phyloP scores from a whole-genome alignment of 2,888 invertebrate genomes.

The Sympetrum striolatum region DNA sequence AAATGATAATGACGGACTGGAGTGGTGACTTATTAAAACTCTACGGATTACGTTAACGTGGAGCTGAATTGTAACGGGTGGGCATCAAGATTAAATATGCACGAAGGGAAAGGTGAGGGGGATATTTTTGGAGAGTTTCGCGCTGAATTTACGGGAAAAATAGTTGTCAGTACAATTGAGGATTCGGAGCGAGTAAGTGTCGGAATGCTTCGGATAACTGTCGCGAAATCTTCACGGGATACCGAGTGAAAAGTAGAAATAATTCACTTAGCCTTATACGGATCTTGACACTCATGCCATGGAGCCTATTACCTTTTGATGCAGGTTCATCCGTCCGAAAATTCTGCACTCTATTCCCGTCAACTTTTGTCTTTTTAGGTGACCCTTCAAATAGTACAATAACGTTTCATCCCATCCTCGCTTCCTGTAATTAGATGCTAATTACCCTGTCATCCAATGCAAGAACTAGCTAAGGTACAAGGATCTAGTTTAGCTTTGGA shows the following conservation, averaged over 20 bases:
- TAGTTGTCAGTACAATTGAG: not conserved
- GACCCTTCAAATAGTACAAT: no score
- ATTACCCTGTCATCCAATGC: no score
- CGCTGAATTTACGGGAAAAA: not conserved
- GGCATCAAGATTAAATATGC: not conserved
- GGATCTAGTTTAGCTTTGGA: no score
- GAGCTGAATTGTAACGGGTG: not conserved
- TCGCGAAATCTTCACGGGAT: no score
- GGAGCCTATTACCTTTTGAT: no score
- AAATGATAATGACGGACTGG: not conserved
- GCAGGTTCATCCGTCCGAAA: not conserved
- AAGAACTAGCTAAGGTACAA: no score
- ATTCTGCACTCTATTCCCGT: not conserved
- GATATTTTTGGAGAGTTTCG: not conserved
- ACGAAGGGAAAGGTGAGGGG: not conserved
- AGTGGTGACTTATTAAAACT: not conserved
- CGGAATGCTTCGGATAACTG: not conserved
- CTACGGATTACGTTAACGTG: not conserved
- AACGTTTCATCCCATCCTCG: no score
- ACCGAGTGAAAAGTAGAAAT: no score
- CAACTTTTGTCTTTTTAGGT: no score
- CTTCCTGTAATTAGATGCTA: no score
- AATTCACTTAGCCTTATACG: no score
- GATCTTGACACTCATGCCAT: no score
- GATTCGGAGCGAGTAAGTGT: not conserved